Evolutionary conservation across 2,797 vertebrate species (phyloP), one percentile per base, ranked within the genome.

Genomic region (Galago senegalensis): DNA sequence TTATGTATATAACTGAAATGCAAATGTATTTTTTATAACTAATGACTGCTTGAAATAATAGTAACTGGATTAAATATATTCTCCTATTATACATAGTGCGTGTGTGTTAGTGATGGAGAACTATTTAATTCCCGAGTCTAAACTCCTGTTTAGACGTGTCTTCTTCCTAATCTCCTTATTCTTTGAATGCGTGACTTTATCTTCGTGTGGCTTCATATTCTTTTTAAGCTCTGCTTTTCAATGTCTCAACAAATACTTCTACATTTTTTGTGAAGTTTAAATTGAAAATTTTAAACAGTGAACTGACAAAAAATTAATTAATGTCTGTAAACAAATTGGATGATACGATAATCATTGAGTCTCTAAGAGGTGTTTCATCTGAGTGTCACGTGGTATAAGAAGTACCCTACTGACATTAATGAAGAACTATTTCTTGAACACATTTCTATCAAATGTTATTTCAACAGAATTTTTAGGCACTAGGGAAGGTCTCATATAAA

Each of bases 261-360:
- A 40, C 82, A 75, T 84, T 94, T 89, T 27, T 87, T 89, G 25
- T 60, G 4, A 61, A 76, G 46, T 60, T 95, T 79, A 72, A 86
- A 63, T 21, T 77, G 58, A 34, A 82, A 0, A 49, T 67, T 77
- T 93, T 2, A 13, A 92, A 86, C 53, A 83, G 16, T 53, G 83
- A 92, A 31, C 0, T 87, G n/a, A 11, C 43, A 83, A 70, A 86
- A 49, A 27, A 37, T 63, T 83, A 91, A 83, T 89, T 92, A 69
- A 89, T 27, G 1, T 31, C 58, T 70, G 53, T 13, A 73, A 34
- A 94, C 5, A 72, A 83, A 67, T 65, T 91, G 69, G 17, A 53
- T 81, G 17, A 53, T 81, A 76, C 72, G 29, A 49, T 61, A 94
- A 91, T 65, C n/a, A 75, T 9, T 61, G 9, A 37, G 9, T 25